Evolutionary conservation across 2,797 vertebrate species (phyloP).

Genomic region (Sebastes vulpes): DNA sequence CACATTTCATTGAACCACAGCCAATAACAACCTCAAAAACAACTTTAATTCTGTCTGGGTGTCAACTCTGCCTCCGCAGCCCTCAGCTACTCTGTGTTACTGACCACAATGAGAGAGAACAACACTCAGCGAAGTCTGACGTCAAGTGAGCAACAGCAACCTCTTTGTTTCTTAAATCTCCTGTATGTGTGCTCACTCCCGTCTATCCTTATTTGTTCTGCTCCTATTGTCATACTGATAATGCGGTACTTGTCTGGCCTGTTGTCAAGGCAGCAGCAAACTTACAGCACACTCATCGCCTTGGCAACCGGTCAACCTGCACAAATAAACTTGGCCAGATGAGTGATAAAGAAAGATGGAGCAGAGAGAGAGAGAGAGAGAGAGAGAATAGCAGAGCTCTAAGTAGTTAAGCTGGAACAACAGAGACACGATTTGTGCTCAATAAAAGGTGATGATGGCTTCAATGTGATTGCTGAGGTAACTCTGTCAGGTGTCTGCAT

Average conservation of each 20-base stretch:
- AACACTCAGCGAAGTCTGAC: constrained; percentile 3
- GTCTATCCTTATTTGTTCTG: constrained; percentile 49
- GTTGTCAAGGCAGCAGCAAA: constrained; percentile 80
- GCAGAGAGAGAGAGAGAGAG: neutral
- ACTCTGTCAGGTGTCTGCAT: constrained; percentile 37
- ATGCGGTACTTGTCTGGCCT: constrained; percentile 47
- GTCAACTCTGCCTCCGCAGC: neutral
- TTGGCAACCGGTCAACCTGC: constrained; percentile 78
- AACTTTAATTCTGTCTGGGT: neutral
- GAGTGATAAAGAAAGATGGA: constrained; percentile 30
- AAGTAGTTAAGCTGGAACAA: constrained; percentile 11
- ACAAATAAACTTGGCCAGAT: constrained; percentile 68
- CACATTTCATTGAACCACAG: neutral
- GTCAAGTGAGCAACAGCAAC: constrained; percentile 12
- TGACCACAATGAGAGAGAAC: neutral
- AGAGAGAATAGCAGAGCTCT: neutral
- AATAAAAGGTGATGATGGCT: constrained; percentile 43
- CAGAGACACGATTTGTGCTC: neutral
- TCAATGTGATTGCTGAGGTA: constrained; percentile 26
- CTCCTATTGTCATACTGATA: constrained; percentile 60
- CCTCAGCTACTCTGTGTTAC: neutral
- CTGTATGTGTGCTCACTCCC: neutral
- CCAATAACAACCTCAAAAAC: constrained; percentile 18
- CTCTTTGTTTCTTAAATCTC: constrained; percentile 14
- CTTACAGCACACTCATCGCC: constrained; percentile 68